Percentiles rank a stretch among this genome's conserved stretches.
phyloP scores from a whole-genome alignment of 2,888 invertebrate genomes.

The Elegia similella region DNA sequence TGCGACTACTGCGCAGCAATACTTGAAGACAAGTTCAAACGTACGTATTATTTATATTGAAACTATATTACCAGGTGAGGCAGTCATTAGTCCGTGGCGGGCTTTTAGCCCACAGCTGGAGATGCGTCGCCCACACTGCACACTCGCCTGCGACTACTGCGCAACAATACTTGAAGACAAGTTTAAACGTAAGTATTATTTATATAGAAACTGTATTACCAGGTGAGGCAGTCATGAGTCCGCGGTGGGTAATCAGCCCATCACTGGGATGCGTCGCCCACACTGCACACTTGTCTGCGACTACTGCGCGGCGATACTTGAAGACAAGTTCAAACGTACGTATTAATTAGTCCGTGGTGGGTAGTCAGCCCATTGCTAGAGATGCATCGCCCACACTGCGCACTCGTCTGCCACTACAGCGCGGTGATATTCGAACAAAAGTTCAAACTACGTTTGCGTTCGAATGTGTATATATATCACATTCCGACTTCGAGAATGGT shows the following conservation, averaged over 20 bases:
- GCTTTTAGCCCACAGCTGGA: slow-evolving; percentile 86
- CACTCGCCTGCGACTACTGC: slow-evolving; percentile 87
- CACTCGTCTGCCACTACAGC: slow-evolving; percentile 87
- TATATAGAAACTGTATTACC: slow-evolving; percentile 61
- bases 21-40: slow-evolving; percentile 86
- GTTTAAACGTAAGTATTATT: slow-evolving; percentile 73
- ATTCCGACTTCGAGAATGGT: too few species aligned
- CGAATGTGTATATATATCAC: too few species aligned
- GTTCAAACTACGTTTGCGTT: too few species aligned
- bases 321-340: slow-evolving; percentile 85
- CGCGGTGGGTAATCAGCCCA: slow-evolving; percentile 86
- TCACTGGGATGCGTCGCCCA: slow-evolving; percentile 85
- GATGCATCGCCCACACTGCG: slow-evolving; percentile 86
- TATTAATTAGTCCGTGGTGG: slow-evolving; percentile 77
- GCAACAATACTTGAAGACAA: slow-evolving; percentile 85
- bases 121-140: slow-evolving; percentile 86
- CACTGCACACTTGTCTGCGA: slow-evolving; percentile 89
- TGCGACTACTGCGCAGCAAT: slow-evolving; percentile 87
- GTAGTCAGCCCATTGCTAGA: slow-evolving; percentile 87
- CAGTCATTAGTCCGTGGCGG: slow-evolving; percentile 77
- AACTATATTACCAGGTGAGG: too few species aligned
- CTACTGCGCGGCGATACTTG: slow-evolving; percentile 85
- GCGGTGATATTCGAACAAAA: slow-evolving; percentile 85
- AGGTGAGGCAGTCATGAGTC: slow-evolving; percentile 78
- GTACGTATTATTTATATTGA: slow-evolving; percentile 55